Base-by-base conservation (phyloP, 2,113 vertebrate genomes). In the Lepus timidus region DNA sequence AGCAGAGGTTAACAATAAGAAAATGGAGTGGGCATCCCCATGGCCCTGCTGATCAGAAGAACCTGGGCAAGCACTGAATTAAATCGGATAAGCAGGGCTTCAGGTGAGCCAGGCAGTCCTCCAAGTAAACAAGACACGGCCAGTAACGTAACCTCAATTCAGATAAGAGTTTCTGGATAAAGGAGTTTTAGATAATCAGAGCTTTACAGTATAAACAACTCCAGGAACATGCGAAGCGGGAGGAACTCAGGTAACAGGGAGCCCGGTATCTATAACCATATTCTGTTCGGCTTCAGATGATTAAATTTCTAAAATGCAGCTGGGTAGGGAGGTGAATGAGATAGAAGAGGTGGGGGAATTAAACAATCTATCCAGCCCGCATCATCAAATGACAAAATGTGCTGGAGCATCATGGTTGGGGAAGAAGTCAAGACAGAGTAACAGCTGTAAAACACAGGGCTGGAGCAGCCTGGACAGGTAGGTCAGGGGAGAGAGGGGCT, bases 101-200 rank as follows among this genome's bases (percentile, higher is more conserved):
- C 86, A 93, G 33, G 65, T 62, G 67, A 95, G 36, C 39, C 64
- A 85, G n/a, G 8, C 12, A 33, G 73, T 55, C 91, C 94, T 87
- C 79, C 79, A 93, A 93, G 52, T 87, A 95, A 95, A 96, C 81
- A 95, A 88, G 51, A 51, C 58, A 87, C 5, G 19, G 51, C 20
- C 33, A 92, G 84, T 70, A 94, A 91, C 31, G 84, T 23, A 62
- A 91, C 13, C 84, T 74, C 70, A 65, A 81, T 81, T 91, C 33
- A 96, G 71, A 84, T 88, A 91, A 79, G 78, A 73, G 22, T 93
- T 95, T 97, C 71, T 95, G 76, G 58, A 82, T 93, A 94, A 94
- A 76, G 10, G 87, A 93, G 10, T 90, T 95, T 55, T 33, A 95
- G 84, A 76, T 92, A 80, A 91, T 84, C 16, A 20, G 27, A 36